Conservation (phyloP, 2,888 invertebrate species). For the Hylaea fasciaria region DNA sequence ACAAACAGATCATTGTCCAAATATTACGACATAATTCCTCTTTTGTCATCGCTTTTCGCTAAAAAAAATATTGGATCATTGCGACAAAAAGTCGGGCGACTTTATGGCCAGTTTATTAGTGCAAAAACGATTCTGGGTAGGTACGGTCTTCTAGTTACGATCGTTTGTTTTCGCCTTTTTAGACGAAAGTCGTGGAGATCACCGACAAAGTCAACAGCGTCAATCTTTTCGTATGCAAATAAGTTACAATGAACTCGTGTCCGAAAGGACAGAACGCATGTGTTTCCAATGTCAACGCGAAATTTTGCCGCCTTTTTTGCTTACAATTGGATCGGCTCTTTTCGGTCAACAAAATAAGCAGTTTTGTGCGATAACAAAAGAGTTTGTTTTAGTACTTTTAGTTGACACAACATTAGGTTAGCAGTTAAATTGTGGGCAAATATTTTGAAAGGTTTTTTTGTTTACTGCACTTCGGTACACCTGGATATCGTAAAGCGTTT, state of each 20-base stretch:
- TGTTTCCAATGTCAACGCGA: slow-evolving; percentile 69
- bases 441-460: slow-evolving; percentile 43
- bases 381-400: slow-evolving; percentile 46
- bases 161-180: slow-evolving; percentile 67
- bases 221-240: slow-evolving; percentile 80
- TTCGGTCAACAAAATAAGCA: slow-evolving; percentile 50
- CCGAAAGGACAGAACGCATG: slow-evolving; percentile 63
- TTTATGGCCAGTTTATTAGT: slow-evolving; percentile 73
- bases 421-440: slow-evolving; percentile 50
- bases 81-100: slow-evolving; percentile 58
- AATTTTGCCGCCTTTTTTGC: slow-evolving; percentile 56
- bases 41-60: slow-evolving; percentile 54
- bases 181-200: slow-evolving; percentile 67
- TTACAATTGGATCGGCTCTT: slow-evolving; percentile 45
- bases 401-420: slow-evolving; percentile 39
- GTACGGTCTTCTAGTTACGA: slow-evolving; percentile 61
- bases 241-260: slow-evolving; percentile 75
- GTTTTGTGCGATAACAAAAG: slow-evolving; percentile 54
- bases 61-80: slow-evolving; percentile 63
- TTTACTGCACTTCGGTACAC: slow-evolving; percentile 37
- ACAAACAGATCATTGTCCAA: slow-evolving; percentile 70
- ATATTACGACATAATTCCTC: slow-evolving; percentile 70
- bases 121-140: slow-evolving; percentile 75
- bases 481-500: slow-evolving; percentile 28
- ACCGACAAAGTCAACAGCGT: slow-evolving; percentile 71